These are phyloP conservation scores for Syngnathoides biaculeatus DNA, from an alignment of 2,113 vertebrate species.

Conservation along the genomic window DNA sequence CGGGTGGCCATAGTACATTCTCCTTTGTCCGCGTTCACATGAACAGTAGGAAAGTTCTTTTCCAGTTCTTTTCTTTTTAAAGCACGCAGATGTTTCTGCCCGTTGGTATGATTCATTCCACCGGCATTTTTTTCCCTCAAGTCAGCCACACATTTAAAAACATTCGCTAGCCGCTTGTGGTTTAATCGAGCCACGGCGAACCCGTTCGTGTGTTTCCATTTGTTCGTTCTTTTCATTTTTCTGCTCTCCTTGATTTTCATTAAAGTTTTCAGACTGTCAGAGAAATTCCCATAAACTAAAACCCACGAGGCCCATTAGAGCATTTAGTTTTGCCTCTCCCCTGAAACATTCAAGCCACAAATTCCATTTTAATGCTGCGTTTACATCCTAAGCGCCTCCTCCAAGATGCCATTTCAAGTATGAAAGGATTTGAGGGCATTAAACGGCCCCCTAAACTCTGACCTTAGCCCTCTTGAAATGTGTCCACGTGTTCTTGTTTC, in stretches of 20 bases:
- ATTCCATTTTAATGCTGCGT: no score
- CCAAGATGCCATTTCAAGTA: slow-evolving; percentile 18
- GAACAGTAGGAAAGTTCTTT: not conserved
- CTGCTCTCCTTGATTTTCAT: slow-evolving; percentile 10
- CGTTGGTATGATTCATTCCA: slow-evolving; percentile 34
- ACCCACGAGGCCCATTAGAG: no score
- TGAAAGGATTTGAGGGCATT: slow-evolving; percentile 38
- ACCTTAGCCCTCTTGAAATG: slow-evolving; percentile 10
- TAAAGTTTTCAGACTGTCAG: no score
- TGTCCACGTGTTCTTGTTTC: not conserved
- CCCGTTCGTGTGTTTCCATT: slow-evolving; percentile 6
- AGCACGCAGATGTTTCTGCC: slow-evolving; percentile 26
- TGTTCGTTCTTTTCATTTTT: no score
- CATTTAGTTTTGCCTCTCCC: no score
- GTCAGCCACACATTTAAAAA: slow-evolving; percentile 20
- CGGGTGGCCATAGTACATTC: no score
- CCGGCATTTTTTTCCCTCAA: slow-evolving; percentile 23
- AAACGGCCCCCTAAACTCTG: slow-evolving; percentile 15
- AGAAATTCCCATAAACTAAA: no score
- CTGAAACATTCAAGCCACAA: no score
- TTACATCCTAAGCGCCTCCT: not conserved
- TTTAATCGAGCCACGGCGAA: not conserved
- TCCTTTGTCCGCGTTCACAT: not conserved
- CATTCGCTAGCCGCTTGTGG: slow-evolving; percentile 16
- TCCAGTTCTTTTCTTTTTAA: slow-evolving; percentile 10